Base-by-base conservation (phyloP, 2,888 invertebrate species). In the Escarpia spicata region DNA sequence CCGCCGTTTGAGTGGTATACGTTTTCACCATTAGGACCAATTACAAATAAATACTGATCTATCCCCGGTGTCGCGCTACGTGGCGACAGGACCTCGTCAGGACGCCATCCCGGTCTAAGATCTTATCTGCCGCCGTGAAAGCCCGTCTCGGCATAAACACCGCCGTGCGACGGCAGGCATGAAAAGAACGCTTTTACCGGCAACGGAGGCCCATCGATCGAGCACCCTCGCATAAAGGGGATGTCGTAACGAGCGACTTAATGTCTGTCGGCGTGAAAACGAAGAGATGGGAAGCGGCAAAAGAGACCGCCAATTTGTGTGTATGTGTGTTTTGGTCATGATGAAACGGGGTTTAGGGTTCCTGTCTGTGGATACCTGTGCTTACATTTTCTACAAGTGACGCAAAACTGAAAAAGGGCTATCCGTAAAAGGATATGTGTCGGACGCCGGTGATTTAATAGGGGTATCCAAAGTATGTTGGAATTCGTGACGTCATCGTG, bases 31-130 rank as follows among this genome's bases (percentile, higher is more conserved):
- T 75, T 26, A 75, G 4, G 75, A 15, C 75, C 75, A 75, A 75
- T 75, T 75, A 75, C 75, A n/a, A n/a, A 75, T 26, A 26, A 75
- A 75, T 75, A 75, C 75, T 75, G 75, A 75, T 75, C 75, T 75
- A 75, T 26, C 26, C 19, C 19, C 75, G 75, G 26, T 75, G 75
- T 4, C n/a, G 75, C 26, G 15, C 2, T 26, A 75, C 75, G 75
- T 75, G 75, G 75, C 75, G 75, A n/a, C 75, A 26, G 75, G 19
- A 26, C 19, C 75, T 75, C 75, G 75, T 26, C 26, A 26, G 75
- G 26, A 26, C 75, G 3, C 75, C 75, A n/a, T 75, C 75, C 75
- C 26, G 75, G 19, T 75, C 75, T 75, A 15, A 26, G 26, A 75
- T 75, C 75, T 75, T 75, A 75, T 75, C 75, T 4, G 75, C 19